Evolutionary conservation across 2,797 vertebrate genomes (phyloP).

Genomic region (Mormyrus proboscirostris): DNA sequence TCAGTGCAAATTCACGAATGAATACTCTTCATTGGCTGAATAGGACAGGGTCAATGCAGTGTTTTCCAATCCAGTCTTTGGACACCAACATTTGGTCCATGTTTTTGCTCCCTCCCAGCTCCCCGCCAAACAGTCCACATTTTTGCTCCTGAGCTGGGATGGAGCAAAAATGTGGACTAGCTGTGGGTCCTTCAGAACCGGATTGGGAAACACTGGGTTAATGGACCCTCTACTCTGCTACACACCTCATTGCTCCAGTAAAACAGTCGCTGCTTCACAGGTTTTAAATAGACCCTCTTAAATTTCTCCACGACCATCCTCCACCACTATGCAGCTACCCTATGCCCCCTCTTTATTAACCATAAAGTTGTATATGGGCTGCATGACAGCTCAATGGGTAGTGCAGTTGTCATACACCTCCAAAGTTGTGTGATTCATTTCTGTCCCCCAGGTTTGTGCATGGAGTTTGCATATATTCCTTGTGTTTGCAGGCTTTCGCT

Average conservation of each 20-base stretch:
- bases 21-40: not conserved
- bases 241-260: not conserved
- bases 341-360: not conserved
- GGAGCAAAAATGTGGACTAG: not conserved
- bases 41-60: not conserved
- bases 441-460: not conserved
- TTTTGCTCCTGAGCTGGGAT: not conserved
- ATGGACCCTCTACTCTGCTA: not conserved
- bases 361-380: not conserved
- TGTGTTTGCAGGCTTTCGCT: not conserved
- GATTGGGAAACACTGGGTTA: not conserved
- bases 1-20: not conserved
- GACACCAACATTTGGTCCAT: not conserved
- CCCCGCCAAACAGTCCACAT: not conserved
- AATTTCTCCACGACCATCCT: not conserved
- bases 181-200: not conserved
- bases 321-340: not conserved
- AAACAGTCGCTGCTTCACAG: not conserved
- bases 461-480: not conserved
- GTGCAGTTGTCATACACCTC: not conserved
- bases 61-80: not conserved
- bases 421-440: not conserved
- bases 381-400: not conserved
- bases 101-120: not conserved
- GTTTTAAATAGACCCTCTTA: slow-evolving; percentile 1